Evolutionary conservation across 2,797 vertebrate genomes (phyloP).

Genomic region (Kryptolebias ocellatus): DNA sequence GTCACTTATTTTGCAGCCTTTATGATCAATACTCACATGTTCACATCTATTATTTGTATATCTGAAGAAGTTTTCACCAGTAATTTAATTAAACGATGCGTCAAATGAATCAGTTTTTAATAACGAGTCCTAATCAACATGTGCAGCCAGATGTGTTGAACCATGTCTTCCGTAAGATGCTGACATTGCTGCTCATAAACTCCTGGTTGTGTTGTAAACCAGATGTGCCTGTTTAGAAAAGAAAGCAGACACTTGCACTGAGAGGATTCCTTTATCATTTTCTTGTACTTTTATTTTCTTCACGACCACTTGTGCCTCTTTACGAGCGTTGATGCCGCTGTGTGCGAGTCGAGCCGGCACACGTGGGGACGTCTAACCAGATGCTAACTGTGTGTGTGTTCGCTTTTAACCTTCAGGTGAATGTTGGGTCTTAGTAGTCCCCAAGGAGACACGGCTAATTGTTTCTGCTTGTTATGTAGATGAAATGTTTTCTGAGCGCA

Average conservation of each 20-base stretch:
- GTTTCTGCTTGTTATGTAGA: slow-evolving; percentile 40
- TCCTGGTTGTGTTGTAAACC: slow-evolving; percentile 78
- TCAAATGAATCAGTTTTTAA: background rate
- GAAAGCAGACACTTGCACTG: slow-evolving; percentile 80
- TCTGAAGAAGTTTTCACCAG: background rate
- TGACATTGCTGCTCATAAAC: slow-evolving; percentile 58
- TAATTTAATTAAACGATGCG: slow-evolving; percentile 4
- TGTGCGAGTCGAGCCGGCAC: slow-evolving; percentile 41
- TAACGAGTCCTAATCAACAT: background rate
- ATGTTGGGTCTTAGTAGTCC: slow-evolving; percentile 42
- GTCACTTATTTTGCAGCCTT: too few species aligned
- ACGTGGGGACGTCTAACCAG: slow-evolving; percentile 11
- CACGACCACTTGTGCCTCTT: slow-evolving; percentile 53
- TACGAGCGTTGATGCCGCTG: slow-evolving; percentile 38
- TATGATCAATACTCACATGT: background rate
- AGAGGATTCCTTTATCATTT: slow-evolving; percentile 70
- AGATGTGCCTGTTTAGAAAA: slow-evolving; percentile 77
- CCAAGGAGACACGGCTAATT: slow-evolving; percentile 23
- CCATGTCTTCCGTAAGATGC: slow-evolving; percentile 20
- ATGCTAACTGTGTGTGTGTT: background rate
- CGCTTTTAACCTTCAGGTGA: slow-evolving; percentile 20
- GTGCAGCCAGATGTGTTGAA: slow-evolving; percentile 24
- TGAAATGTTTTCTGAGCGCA: slow-evolving; percentile 67
- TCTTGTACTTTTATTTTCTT: slow-evolving; percentile 37
- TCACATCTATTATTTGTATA: background rate